Evolutionary conservation across 1,140 invertebrate species (phyloP).

Genomic region (Lordiphosa collinella): DNA sequence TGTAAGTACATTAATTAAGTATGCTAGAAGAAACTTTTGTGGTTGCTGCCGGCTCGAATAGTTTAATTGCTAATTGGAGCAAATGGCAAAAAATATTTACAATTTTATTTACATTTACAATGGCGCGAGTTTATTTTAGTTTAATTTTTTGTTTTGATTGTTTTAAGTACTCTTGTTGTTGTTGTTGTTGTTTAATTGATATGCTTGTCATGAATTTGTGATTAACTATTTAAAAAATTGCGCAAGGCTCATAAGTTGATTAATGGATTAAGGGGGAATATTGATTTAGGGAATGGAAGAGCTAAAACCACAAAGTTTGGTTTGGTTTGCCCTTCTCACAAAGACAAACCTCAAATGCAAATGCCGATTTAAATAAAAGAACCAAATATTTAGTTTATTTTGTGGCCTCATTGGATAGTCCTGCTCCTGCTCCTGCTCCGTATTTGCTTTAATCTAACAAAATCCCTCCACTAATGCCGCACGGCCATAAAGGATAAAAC

Average conservation of each 20-base stretch:
- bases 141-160: too few species aligned
- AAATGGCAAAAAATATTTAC: constrained; percentile 40
- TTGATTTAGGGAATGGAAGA: constrained; percentile 17
- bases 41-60: constrained; percentile 34
- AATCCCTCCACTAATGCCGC: constrained; percentile 73
- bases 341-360: too few species aligned
- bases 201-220: constrained; percentile 11
- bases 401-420: constrained; percentile 52
- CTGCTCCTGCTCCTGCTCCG: constrained; percentile 35
- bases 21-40: constrained; percentile 48
- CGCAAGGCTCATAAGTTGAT: constrained; percentile 43
- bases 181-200: constrained; percentile 16
- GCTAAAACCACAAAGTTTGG: constrained; percentile 55
- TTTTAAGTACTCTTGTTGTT: constrained; percentile 51
- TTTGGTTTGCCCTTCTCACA: too few species aligned
- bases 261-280: constrained; percentile 34
- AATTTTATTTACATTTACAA: constrained; percentile 59
- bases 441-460: constrained; percentile 75
- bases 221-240: constrained; percentile 28
- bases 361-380: too few species aligned
- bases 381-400: background rate
- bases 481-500: constrained; percentile 76
- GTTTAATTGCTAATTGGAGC: constrained; percentile 66
- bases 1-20: constrained; percentile 4
- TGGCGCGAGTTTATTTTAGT: constrained; percentile 50